A percentile compares a stretch with the other conserved stretches of the same genome.
phyloP scores from a whole-genome alignment of 35 echinoderm and acorn worm species.

The Hemicentrotus pulcherrimus region DNA sequence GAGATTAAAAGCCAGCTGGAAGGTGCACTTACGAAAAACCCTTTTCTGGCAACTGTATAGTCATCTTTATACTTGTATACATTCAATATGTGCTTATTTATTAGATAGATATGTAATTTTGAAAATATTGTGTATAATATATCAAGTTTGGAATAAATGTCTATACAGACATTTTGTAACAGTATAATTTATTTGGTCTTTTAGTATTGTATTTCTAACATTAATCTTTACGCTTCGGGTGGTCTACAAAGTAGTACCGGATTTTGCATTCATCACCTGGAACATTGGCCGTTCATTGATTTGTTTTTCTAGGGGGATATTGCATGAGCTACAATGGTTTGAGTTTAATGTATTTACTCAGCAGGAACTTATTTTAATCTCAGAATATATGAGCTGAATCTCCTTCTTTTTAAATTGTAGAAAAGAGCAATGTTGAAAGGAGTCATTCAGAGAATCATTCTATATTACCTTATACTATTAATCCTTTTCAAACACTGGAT shows the following conservation, averaged over 20 bases:
- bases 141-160: constrained; percentile 53
- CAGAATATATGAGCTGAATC: neutral
- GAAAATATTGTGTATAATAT: constrained; percentile 56
- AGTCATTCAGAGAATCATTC: constrained; percentile 26
- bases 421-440: neutral
- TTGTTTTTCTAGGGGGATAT: neutral
- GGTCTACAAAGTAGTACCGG: neutral
- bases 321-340: neutral
- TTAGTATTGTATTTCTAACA: neutral
- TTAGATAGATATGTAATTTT: constrained; percentile 56
- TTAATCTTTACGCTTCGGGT: neutral
- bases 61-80: constrained; percentile 47
- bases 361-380: neutral
- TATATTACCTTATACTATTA: neutral
- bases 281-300: neutral
- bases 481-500: constrained; percentile 34
- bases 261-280: neutral
- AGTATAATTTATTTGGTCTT: neutral
- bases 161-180: constrained; percentile 51
- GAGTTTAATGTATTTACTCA: neutral
- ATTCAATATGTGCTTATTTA: constrained; percentile 49
- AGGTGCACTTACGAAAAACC: neutral
- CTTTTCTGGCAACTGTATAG: constrained; percentile 20
- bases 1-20: constrained; percentile 20
- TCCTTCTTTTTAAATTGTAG: neutral